Evolutionary conservation across 2,113 vertebrate species (phyloP).

Genomic region (Mesoclemmys tuberculata): DNA sequence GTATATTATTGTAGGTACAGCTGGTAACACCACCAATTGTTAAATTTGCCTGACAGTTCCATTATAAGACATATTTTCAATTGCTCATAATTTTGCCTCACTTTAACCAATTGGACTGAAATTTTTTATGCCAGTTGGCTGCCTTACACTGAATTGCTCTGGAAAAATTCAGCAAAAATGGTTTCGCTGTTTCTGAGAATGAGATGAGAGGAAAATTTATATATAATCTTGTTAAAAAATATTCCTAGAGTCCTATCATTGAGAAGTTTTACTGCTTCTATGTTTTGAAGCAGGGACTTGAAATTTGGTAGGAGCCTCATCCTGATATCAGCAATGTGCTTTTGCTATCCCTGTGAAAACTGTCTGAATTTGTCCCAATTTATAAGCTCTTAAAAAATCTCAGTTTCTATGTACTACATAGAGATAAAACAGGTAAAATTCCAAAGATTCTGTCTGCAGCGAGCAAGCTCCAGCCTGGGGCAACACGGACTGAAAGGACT

Average conservation of each 20-base stretch:
- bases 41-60: neutral
- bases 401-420: neutral
- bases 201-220: neutral
- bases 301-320: neutral
- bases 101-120: neutral
- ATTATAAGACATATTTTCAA: neutral
- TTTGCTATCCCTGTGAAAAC: neutral
- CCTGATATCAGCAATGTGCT: neutral
- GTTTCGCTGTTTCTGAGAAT: neutral
- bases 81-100: neutral
- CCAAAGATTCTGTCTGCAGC: neutral
- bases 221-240: constrained; percentile 13
- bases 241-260: neutral
- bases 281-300: neutral
- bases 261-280: neutral
- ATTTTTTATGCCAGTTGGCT: neutral
- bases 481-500: neutral
- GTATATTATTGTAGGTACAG: neutral
- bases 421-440: neutral
- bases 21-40: neutral
- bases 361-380: neutral
- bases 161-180: neutral
- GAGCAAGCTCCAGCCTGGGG: neutral
- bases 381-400: neutral
- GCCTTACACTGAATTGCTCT: constrained; percentile 25